phyloP scores from a whole-genome alignment of 2,797 vertebrate genomes.

The Psittacula echo region DNA sequence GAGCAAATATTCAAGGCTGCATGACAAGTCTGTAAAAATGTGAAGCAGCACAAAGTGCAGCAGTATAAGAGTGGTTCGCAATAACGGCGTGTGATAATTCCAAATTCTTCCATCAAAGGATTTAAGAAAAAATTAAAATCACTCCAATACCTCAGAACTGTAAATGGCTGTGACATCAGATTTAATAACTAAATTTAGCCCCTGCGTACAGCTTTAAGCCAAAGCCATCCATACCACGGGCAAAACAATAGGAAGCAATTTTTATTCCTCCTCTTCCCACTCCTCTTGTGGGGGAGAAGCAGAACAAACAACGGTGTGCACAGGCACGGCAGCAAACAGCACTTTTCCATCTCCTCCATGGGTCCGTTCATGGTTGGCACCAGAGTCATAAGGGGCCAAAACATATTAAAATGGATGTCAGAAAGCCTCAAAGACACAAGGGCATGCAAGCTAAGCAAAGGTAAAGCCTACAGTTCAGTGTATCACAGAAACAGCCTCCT shows the following conservation, averaged over 20 bases:
- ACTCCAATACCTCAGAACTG: neutral
- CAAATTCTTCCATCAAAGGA: neutral
- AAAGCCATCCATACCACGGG: neutral
- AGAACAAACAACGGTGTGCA: neutral
- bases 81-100: neutral
- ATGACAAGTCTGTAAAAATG: neutral
- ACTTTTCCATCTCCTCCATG: neutral
- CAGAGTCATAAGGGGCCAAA: neutral
- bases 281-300: neutral
- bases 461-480: neutral
- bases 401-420: fast-evolving
- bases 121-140: neutral
- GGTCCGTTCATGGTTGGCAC: fast-evolving
- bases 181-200: neutral
- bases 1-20: neutral
- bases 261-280: conserved; percentile 14
- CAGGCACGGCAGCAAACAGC: neutral
- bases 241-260: neutral
- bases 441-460: neutral
- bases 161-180: neutral
- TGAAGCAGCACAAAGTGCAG: neutral
- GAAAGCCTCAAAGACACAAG: neutral
- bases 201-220: neutral
- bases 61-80: neutral
- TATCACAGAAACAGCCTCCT: neutral